Conservation (phyloP, 92 coral and sea anemone genomes). For the Actinostola sp. region DNA sequence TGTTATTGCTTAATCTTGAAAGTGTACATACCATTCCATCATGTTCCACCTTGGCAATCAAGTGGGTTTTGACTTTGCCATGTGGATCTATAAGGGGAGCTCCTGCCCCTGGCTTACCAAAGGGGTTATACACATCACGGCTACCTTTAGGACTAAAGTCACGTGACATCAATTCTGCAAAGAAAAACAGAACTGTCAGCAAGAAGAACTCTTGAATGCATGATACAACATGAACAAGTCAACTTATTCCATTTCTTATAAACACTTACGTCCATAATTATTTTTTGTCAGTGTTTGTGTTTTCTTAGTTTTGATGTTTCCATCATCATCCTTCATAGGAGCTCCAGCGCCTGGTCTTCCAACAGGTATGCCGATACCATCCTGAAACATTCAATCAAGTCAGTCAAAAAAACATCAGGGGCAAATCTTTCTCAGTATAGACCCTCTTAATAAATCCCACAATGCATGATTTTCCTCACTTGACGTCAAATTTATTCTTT, state of each 20-base stretch:
- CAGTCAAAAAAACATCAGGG: neutral
- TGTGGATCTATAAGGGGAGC: conserved; percentile 75
- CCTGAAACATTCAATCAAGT: conserved; percentile 31
- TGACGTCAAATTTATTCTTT: too few species aligned
- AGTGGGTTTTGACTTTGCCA: conserved; percentile 74
- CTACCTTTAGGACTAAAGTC: conserved; percentile 82
- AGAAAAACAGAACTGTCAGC: neutral
- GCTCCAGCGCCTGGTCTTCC: conserved; percentile 78
- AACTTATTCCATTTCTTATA: neutral
- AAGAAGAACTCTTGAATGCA: too few species aligned
- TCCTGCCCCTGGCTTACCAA: conserved; percentile 84
- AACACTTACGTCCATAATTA: conserved; percentile 82
- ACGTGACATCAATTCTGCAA: conserved; percentile 64
- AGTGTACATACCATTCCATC: conserved; percentile 77
- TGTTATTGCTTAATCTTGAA: conserved; percentile 1
- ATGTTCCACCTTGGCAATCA: conserved; percentile 72
- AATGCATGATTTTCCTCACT: too few species aligned
- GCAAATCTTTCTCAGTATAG: too few species aligned
- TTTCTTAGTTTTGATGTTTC: conserved; percentile 64
- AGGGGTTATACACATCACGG: conserved; percentile 65
- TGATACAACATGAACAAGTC: too few species aligned
- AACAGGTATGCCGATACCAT: conserved; percentile 59
- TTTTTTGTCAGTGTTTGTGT: conserved; percentile 74
- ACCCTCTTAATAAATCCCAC: too few species aligned
- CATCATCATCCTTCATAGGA: conserved; percentile 59